phyloP scores from a whole-genome alignment of 2,797 vertebrate genomes.

The Enteromius argenteus region DNA sequence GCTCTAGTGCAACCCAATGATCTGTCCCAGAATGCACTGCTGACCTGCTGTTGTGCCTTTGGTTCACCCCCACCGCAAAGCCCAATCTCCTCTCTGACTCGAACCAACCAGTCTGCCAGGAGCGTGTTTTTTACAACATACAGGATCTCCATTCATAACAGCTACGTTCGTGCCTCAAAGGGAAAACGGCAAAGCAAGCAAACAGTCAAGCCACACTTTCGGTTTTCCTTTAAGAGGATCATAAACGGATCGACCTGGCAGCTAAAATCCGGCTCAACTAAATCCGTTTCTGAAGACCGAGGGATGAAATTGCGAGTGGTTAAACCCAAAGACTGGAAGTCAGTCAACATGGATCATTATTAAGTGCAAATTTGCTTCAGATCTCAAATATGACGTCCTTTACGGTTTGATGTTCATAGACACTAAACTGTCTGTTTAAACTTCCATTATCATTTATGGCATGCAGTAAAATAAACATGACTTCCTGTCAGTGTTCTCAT shows the following conservation, averaged over 20 bases:
- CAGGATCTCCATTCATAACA: constrained; percentile 36
- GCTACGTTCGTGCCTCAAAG: constrained; percentile 16
- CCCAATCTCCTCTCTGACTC: not conserved
- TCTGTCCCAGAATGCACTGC: constrained; percentile 43
- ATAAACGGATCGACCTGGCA: constrained; percentile 6
- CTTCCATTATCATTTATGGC: constrained; percentile 42
- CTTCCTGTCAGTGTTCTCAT: constrained; percentile 72
- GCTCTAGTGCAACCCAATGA: constrained; percentile 22
- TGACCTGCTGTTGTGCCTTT: constrained; percentile 6
- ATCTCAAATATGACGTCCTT: not conserved
- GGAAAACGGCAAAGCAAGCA: not conserved
- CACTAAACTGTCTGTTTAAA: not conserved
- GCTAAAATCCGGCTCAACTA: constrained; percentile 9
- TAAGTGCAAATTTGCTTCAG: not conserved
- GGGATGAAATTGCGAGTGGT: not conserved
- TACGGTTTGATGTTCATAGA: not conserved
- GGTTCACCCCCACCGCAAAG: not conserved
- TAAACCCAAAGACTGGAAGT: constrained; percentile 6
- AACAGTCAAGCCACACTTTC: constrained; percentile 5
- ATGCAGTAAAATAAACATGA: constrained; percentile 60
- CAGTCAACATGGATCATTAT: not conserved
- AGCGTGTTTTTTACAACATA: constrained; percentile 27
- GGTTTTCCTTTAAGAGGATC: constrained; percentile 37
- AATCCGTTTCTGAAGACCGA: constrained; percentile 8
- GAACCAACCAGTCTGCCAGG: not conserved